Evolutionary conservation across 2,797 vertebrate genomes (phyloP).

Genomic region (Muscicapa comitata): DNA sequence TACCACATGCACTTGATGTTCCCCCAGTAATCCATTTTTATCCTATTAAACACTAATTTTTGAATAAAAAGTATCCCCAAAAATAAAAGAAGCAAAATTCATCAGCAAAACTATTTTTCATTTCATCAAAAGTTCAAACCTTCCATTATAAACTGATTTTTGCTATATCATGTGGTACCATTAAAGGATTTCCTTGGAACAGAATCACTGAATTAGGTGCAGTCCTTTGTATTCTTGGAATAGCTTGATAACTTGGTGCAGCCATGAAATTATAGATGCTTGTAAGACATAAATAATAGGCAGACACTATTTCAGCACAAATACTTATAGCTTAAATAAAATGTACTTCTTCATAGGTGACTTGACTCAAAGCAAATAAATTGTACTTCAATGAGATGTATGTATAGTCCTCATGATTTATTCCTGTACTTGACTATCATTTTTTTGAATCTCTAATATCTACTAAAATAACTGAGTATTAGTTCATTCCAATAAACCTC

Average conservation of each 20-base stretch:
- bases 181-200: not conserved
- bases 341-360: not conserved
- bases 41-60: not conserved
- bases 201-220: not conserved
- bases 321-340: conserved; percentile 33
- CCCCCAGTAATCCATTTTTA: not conserved
- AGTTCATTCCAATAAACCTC: not conserved
- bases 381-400: not conserved
- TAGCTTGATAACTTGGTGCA: not conserved
- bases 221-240: not conserved
- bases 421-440: not conserved
- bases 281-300: not conserved
- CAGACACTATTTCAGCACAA: not conserved
- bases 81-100: not conserved
- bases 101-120: not conserved
- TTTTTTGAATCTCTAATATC: not conserved
- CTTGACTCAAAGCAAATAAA: conserved; percentile 24
- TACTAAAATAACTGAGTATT: conserved; percentile 10
- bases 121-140: not conserved
- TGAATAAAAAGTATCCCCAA: not conserved
- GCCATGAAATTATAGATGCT: not conserved
- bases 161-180: not conserved
- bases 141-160: not conserved
- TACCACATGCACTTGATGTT: not conserved
- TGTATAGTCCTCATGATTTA: not conserved